A percentile compares a stretch with the other conserved stretches of the same genome.
Conservation (phyloP, 2,888 invertebrate genomes). For the Zootermopsis nevadensis region DNA sequence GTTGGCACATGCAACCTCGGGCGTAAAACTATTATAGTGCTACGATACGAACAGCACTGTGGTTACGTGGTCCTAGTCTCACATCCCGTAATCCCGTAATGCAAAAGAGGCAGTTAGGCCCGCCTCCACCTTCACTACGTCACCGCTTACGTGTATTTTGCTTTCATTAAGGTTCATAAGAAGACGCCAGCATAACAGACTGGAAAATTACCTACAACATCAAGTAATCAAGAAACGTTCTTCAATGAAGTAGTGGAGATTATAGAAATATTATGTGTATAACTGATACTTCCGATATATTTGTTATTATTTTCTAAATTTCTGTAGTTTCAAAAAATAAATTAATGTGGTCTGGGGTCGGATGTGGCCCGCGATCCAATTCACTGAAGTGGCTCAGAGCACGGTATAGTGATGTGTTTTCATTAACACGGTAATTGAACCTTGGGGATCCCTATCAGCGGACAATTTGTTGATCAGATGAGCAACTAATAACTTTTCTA, state of each 20-base stretch:
- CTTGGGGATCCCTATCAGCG: too few species aligned
- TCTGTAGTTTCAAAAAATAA: too few species aligned
- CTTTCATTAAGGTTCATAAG: neutral
- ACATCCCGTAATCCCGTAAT: neutral
- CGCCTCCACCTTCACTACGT: neutral
- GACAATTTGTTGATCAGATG: too few species aligned
- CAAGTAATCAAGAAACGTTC: neutral
- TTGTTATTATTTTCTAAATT: neutral
- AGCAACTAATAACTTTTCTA: too few species aligned
- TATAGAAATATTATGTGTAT: neutral
- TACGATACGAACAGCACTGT: neutral
- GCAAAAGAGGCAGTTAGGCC: neutral
- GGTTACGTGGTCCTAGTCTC: neutral
- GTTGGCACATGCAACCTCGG: neutral
- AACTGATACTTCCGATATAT: neutral
- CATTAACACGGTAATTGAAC: too few species aligned
- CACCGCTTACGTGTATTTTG: neutral
- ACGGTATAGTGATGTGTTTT: too few species aligned
- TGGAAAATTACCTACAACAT: neutral
- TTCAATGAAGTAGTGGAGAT: neutral
- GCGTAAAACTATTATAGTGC: neutral
- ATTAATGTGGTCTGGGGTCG: too few species aligned
- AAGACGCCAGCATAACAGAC: neutral
- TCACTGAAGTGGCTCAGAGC: too few species aligned
- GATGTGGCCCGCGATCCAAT: too few species aligned